phyloP scores from a whole-genome alignment of 1,140 invertebrate species.

The Macrobrachium nipponense region DNA sequence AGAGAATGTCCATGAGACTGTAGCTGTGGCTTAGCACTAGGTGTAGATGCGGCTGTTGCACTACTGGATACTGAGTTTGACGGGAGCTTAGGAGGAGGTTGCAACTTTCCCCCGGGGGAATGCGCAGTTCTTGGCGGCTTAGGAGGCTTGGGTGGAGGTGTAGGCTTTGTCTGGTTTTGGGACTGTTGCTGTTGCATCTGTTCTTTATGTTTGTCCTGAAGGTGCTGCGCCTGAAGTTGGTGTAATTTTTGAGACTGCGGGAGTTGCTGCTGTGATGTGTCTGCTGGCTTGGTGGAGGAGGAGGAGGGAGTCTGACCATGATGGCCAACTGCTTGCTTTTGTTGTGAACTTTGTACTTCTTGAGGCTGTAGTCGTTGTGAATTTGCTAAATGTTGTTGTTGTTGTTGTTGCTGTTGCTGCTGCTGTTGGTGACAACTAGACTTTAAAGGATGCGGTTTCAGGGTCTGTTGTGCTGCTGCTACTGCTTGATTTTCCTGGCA shows the following conservation, averaged over 20 bases:
- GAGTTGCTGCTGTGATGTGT: background rate
- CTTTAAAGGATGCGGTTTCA: background rate
- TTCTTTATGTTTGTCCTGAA: background rate
- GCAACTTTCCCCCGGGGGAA: background rate
- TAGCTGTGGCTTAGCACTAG: background rate
- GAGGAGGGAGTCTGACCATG: background rate
- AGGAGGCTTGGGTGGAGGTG: slow-evolving; percentile 47
- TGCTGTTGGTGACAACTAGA: background rate
- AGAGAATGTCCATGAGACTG: background rate
- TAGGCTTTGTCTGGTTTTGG: slow-evolving; percentile 27
- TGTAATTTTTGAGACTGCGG: background rate
- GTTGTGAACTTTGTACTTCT: slow-evolving; percentile 42
- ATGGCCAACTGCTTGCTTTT: slow-evolving; percentile 1
- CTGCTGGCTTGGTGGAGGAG: slow-evolving; percentile 15
- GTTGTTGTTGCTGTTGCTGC: background rate
- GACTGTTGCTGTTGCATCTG: slow-evolving; percentile 1
- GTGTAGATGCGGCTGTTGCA: background rate
- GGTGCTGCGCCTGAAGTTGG: too few species aligned
- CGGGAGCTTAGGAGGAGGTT: background rate
- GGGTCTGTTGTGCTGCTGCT: background rate
- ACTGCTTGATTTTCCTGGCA: too few species aligned
- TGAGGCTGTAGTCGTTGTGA: slow-evolving; percentile 25
- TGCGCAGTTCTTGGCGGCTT: slow-evolving; percentile 23
- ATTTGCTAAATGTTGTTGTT: background rate
- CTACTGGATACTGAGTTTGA: background rate